These are phyloP conservation scores for Dichetophora obliterata DNA, from an alignment of 2,888 invertebrate species.

Conservation along the genomic window DNA sequence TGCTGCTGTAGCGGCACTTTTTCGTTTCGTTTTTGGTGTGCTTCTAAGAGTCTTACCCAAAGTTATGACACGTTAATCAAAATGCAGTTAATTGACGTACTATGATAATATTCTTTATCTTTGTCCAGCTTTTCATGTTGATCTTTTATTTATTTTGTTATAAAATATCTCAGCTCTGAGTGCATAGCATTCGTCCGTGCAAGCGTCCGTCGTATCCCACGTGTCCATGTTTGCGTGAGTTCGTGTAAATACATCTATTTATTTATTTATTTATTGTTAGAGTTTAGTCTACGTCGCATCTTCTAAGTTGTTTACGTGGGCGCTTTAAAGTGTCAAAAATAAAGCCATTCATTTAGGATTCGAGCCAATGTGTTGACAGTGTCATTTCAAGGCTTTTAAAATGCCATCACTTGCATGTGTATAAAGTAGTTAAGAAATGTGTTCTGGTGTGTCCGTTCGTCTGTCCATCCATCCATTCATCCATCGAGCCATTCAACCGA, in stretches of 20 bases:
- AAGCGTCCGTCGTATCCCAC: neutral
- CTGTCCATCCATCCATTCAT: conserved; percentile 10
- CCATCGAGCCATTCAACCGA: neutral
- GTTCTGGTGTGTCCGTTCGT: neutral
- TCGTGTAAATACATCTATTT: neutral
- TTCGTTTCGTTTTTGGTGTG: neutral
- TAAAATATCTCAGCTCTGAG: neutral
- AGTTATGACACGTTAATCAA: conserved; percentile 14
- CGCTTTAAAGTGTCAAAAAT: conserved; percentile 11
- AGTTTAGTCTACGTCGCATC: too few species aligned
- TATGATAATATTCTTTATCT: conserved; percentile 2
- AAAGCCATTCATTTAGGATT: neutral
- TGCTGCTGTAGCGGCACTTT: too few species aligned
- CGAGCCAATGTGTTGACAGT: neutral
- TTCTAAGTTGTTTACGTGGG: neutral
- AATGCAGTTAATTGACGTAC: conserved; percentile 22
- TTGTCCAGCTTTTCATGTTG: neutral
- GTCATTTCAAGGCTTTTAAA: neutral
- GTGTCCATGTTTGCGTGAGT: neutral
- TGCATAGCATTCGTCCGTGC: neutral
- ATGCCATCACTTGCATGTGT: neutral
- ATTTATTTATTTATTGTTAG: neutral
- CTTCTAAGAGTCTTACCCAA: neutral
- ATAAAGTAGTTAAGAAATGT: neutral
- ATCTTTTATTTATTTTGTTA: neutral